Evolutionary conservation across 2,888 invertebrate species (phyloP).

Genomic region (Cremastobaeus sp.): DNA sequence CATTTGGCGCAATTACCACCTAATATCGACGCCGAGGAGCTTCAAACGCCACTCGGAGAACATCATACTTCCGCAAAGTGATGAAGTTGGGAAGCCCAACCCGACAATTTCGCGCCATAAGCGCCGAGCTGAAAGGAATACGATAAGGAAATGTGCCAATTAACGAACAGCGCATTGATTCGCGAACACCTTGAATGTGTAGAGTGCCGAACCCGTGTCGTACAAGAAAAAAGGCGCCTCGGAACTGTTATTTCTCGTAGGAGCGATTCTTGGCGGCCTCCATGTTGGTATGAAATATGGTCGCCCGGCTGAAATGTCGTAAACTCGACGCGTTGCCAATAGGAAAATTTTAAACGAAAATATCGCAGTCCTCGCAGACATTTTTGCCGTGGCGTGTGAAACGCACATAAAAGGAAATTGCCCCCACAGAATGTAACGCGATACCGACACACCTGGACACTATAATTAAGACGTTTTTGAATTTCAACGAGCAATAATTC

Average conservation of each 20-base stretch:
- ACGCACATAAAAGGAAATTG: slow-evolving; percentile 52
- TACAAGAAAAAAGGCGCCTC: too few species aligned
- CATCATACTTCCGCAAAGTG: not conserved
- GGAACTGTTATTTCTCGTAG: too few species aligned
- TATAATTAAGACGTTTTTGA: slow-evolving; percentile 60
- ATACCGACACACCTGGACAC: slow-evolving; percentile 52
- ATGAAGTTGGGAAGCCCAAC: slow-evolving; percentile 1
- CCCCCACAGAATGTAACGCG: slow-evolving; percentile 37
- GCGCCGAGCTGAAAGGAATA: not conserved
- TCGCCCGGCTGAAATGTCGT: too few species aligned
- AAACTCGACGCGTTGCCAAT: not conserved
- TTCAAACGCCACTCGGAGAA: not conserved
- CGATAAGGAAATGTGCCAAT: slow-evolving; percentile 15
- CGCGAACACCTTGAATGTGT: slow-evolving; percentile 37
- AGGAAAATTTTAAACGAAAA: too few species aligned
- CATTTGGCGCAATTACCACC: slow-evolving; percentile 42
- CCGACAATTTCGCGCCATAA: slow-evolving; percentile 43
- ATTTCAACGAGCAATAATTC: slow-evolving; percentile 50
- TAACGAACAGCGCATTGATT: slow-evolving; percentile 36
- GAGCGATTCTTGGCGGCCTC: too few species aligned
- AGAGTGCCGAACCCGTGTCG: not conserved
- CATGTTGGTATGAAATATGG: too few species aligned
- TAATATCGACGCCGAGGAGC: slow-evolving; percentile 23
- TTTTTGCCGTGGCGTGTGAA: slow-evolving; percentile 47
- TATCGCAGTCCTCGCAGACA: slow-evolving; percentile 7